Evolutionary conservation across 1,140 invertebrate species (phyloP).

Genomic region (Penaeus chinensis): DNA sequence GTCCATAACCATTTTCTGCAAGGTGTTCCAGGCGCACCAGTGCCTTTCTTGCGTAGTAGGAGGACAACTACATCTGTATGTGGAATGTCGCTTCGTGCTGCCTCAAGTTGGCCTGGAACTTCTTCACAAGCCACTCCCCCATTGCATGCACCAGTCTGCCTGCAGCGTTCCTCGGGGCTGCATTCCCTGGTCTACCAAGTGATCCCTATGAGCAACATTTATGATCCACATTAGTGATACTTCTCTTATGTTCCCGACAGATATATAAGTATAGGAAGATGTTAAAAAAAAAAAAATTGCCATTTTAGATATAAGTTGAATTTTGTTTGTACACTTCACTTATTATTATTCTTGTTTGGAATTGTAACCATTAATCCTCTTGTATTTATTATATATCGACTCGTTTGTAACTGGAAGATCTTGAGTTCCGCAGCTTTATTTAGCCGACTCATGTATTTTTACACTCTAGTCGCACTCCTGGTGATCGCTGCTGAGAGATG

Average conservation of each 20-base stretch:
- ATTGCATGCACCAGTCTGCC: too few relatives aligned
- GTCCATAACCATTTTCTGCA: conserved; percentile 19
- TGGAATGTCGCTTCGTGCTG: conserved; percentile 6
- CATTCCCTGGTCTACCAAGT: too few relatives aligned
- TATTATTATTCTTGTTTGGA: not conserved
- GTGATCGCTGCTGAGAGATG: conserved; percentile 18
- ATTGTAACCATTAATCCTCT: conserved; percentile 10
- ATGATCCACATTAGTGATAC: too few relatives aligned
- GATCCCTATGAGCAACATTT: too few relatives aligned
- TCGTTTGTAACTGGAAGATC: conserved; percentile 12
- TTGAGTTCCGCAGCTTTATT: not conserved
- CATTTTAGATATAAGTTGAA: not conserved
- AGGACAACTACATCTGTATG: not conserved
- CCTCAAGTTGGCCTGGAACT: not conserved
- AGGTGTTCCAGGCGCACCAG: conserved; percentile 13
- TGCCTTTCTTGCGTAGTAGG: conserved; percentile 16
- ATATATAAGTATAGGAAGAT: too few relatives aligned
- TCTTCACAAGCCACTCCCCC: too few relatives aligned
- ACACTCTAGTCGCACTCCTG: conserved; percentile 39
- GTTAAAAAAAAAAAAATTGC: too few relatives aligned
- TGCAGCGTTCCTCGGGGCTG: too few relatives aligned
- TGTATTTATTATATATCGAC: conserved; percentile 19
- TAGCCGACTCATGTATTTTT: conserved; percentile 19
- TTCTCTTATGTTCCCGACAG: too few relatives aligned
- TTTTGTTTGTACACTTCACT: not conserved